Conservation (phyloP, 1,140 invertebrate genomes). For the Drosophila melanica region DNA sequence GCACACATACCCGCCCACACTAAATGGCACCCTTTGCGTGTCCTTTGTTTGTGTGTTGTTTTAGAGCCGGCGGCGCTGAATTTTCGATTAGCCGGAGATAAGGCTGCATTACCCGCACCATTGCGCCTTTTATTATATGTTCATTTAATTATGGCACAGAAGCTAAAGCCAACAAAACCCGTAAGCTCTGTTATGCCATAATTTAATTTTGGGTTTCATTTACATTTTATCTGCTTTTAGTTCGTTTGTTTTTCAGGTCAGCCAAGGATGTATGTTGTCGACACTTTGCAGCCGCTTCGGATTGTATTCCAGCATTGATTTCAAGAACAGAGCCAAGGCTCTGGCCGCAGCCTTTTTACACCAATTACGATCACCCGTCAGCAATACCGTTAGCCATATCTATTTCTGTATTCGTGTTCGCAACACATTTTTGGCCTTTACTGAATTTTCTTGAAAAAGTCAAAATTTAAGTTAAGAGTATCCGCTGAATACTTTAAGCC, state of each 20-base stretch:
- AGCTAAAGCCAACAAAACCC: conserved; percentile 28
- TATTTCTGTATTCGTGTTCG: too few relatives aligned
- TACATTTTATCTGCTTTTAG: background rate
- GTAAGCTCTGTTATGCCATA: conserved; percentile 46
- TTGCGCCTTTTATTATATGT: conserved; percentile 16
- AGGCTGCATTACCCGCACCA: conserved; percentile 3
- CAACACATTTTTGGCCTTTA: too few relatives aligned
- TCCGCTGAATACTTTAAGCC: too few relatives aligned
- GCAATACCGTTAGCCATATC: too few relatives aligned
- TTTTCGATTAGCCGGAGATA: conserved; percentile 61
- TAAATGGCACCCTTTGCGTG: conserved; percentile 39
- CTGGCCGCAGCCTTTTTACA: too few relatives aligned
- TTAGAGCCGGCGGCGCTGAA: conserved; percentile 43
- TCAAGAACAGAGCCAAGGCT: too few relatives aligned
- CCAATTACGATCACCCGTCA: too few relatives aligned
- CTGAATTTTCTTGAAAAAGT: background rate
- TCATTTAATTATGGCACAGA: conserved; percentile 24
- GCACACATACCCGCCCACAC: background rate
- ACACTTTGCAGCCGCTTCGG: too few relatives aligned
- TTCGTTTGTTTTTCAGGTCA: background rate
- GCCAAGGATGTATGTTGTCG: too few relatives aligned
- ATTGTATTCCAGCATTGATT: too few relatives aligned
- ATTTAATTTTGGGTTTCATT: conserved; percentile 23
- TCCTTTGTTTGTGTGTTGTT: conserved; percentile 57
- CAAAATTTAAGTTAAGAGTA: too few relatives aligned